These are phyloP conservation scores for Hydropsyche betteni DNA, from an alignment of 2,888 invertebrate species.

Conservation along the genomic window DNA sequence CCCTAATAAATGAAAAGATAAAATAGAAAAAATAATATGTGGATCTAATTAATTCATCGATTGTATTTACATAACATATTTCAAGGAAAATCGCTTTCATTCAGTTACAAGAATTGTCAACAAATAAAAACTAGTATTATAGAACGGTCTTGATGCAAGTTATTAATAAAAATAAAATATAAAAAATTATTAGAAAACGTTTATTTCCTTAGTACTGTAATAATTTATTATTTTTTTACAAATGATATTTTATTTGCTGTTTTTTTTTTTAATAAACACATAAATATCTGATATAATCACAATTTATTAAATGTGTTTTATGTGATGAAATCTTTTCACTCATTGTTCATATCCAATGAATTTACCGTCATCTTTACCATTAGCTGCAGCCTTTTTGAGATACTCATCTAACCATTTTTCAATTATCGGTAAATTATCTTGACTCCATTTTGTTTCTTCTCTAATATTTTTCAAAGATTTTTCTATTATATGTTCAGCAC, in stretches of 20 bases:
- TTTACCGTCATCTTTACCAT: constrained; percentile 54
- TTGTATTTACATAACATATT: no score
- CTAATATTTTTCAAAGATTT: constrained; percentile 77
- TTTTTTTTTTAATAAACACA: no score
- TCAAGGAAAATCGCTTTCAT: no score
- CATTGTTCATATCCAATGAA: constrained; percentile 54
- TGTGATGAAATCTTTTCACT: not conserved
- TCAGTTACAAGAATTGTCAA: no score
- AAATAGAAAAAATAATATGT: no score
- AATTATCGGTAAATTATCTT: constrained; percentile 78
- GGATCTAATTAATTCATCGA: no score
- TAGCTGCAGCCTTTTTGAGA: constrained; percentile 54
- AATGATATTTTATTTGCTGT: not conserved
- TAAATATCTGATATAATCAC: no score
- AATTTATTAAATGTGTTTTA: no score
- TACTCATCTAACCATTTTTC: constrained; percentile 75
- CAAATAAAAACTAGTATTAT: no score
- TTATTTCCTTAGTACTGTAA: no score
- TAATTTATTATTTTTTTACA: not conserved
- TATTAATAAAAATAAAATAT: not conserved
- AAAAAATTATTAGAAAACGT: no score
- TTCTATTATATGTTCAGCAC: constrained; percentile 77
- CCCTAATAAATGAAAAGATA: no score
- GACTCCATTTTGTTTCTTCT: constrained; percentile 80
- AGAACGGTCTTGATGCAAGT: not conserved